phyloP scores from a whole-genome alignment of 2,113 vertebrate genomes.

The Bubo blakistoni region DNA sequence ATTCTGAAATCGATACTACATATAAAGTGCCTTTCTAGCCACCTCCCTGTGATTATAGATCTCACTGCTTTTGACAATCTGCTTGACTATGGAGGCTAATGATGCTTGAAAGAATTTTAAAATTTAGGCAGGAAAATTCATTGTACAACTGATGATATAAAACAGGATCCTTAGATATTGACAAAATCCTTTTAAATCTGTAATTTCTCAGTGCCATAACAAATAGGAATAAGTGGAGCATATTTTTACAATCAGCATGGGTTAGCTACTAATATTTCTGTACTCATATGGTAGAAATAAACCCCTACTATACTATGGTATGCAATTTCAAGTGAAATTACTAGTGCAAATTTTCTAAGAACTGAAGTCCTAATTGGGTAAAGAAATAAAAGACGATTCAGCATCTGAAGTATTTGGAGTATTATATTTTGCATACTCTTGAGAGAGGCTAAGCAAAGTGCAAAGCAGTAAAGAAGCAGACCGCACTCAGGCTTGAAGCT shows the following conservation, averaged over 20 bases:
- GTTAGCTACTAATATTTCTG: constrained; percentile 42
- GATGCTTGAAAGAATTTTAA: background rate
- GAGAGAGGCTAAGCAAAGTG: background rate
- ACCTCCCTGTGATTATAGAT: background rate
- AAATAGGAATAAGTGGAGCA: constrained; percentile 13
- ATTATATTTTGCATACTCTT: constrained; percentile 28
- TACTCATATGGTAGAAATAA: constrained; percentile 21
- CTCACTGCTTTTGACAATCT: background rate
- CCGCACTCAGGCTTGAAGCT: background rate
- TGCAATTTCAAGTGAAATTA: constrained; percentile 40
- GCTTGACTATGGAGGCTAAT: background rate
- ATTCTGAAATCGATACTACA: background rate
- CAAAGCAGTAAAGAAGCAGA: background rate
- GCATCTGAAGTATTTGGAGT: constrained; percentile 35
- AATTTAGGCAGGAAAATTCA: background rate
- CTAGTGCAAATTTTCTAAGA: constrained; percentile 25
- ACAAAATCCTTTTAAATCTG: background rate
- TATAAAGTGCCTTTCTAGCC: background rate
- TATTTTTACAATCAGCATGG: constrained; percentile 29
- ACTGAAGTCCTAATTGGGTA: constrained; percentile 46
- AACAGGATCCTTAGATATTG: background rate
- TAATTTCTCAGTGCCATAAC: constrained; percentile 27
- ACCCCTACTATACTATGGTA: background rate
- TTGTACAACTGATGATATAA: background rate
- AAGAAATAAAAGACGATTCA: constrained; percentile 52